Base-by-base conservation (phyloP, 2,888 invertebrate genomes). In the Trachelus troglodyta region DNA sequence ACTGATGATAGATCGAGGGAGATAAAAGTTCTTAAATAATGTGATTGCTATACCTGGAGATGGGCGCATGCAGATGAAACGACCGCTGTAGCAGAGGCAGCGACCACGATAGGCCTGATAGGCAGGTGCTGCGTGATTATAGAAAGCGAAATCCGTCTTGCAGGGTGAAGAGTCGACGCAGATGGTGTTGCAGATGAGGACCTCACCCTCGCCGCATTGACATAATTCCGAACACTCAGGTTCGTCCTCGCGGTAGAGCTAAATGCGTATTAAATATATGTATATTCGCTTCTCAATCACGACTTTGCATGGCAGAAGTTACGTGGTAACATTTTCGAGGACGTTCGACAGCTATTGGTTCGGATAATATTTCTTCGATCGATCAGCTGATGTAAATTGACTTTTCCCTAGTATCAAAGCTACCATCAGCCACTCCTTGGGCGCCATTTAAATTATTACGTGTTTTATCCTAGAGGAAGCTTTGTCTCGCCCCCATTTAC, bases 1-100 rank as follows among this genome's bases (percentile, higher is more conserved):
- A 56, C 9, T 15, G 56, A 6, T 9, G 6, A 9, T 23, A 9
- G 9, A 56, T 56, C 56, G 56, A 23, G 23, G 6, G 40, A 40
- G 9, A 23, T 6, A 40, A 1, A 40, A 6, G 9, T 23, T 23
- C 2, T 56, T 23, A 56, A 56, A 9, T 23, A 56, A 23, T 23
- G 56, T 56, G 56, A 56, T 35, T 37, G 74, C 85, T 89, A 3
- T 93, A 93, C 95, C 94, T 81, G 94, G 94, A 82, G 94, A 93
- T 78, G 97, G 97, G 88, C 97, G 95, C 96, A 97, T 97, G 92
- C 97, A 97, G 92, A 97, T 97, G 92, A 98, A 97, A 82, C 96
- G 95, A 68, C 97, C 97, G 34, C 97, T 97, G 92, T 97, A 97
- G 92, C 97, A 98, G 86, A 97, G 95, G 92, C 98, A 98, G 80